A percentile compares a stretch with the other conserved stretches of the same genome.
Evolutionary conservation across 2,888 invertebrate genomes (phyloP).

Genomic region (Oscheius onirici): DNA sequence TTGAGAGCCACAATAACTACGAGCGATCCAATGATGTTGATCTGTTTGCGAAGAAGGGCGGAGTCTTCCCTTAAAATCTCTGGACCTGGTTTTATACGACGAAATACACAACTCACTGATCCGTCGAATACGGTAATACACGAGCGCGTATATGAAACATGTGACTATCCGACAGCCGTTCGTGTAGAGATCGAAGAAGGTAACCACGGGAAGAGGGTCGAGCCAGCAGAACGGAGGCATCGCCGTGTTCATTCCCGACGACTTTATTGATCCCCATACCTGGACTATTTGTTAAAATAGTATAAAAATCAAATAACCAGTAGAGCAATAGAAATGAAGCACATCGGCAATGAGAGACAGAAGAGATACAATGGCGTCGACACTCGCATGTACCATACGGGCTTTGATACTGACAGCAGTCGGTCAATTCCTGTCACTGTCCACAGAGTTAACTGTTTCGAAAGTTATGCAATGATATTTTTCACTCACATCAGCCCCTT

Average conservation of each 20-base stretch:
- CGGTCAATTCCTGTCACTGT: background rate
- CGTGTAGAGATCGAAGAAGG: slow-evolving; percentile 1
- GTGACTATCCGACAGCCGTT: background rate
- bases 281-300: background rate
- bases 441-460: background rate
- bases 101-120: background rate
- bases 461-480: no score
- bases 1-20: background rate
- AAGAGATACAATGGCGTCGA: background rate
- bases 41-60: background rate
- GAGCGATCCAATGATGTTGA: background rate
- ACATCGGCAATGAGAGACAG: background rate
- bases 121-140: background rate
- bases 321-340: background rate
- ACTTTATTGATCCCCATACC: background rate
- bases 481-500: background rate
- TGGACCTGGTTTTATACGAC: background rate
- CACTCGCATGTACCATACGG: background rate
- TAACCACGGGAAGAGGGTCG: background rate
- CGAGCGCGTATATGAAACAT: background rate
- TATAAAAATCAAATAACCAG: background rate
- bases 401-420: background rate
- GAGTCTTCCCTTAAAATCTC: background rate
- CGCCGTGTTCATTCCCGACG: background rate
- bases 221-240: background rate